phyloP scores from a whole-genome alignment of 2,113 vertebrate genomes.

The Aspiorhynchus laticeps region DNA sequence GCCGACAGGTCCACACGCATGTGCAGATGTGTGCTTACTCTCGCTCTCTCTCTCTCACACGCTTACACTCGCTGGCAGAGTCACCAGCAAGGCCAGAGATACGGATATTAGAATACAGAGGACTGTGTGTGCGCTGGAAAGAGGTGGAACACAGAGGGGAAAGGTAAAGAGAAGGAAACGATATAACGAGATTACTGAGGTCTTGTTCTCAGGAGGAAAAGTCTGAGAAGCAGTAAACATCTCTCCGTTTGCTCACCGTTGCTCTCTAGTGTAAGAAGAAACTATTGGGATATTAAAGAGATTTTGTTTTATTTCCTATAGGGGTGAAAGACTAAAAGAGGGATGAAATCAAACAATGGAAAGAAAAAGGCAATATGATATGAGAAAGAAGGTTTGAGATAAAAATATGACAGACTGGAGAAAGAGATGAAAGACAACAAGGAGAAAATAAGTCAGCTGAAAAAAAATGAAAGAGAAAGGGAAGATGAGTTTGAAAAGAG shows the following conservation, averaged over 20 bases:
- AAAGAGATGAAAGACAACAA: not conserved
- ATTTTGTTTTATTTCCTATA: not conserved
- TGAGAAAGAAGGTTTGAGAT: not conserved
- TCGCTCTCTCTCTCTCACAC: not conserved
- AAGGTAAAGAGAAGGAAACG: constrained; percentile 12
- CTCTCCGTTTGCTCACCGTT: not conserved
- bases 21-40: not conserved
- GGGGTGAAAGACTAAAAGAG: not conserved
- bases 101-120: constrained; percentile 8
- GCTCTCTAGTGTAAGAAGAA: not conserved
- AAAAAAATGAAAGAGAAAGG: not conserved
- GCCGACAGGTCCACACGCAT: not conserved
- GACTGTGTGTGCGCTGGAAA: not conserved
- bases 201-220: not conserved
- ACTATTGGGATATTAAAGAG: not conserved
- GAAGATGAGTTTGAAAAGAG: not conserved
- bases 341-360: not conserved
- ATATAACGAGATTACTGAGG: constrained; percentile 14
- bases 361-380: not conserved
- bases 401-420: not conserved
- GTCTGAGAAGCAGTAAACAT: not conserved
- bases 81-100: constrained; percentile 37
- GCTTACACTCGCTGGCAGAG: constrained; percentile 22
- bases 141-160: not conserved
- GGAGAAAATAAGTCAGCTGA: not conserved